Evolutionary conservation across 1,140 invertebrate genomes (phyloP), one percentile per base, ranked within the genome.

Genomic region (Drosophila carrolli): DNA sequence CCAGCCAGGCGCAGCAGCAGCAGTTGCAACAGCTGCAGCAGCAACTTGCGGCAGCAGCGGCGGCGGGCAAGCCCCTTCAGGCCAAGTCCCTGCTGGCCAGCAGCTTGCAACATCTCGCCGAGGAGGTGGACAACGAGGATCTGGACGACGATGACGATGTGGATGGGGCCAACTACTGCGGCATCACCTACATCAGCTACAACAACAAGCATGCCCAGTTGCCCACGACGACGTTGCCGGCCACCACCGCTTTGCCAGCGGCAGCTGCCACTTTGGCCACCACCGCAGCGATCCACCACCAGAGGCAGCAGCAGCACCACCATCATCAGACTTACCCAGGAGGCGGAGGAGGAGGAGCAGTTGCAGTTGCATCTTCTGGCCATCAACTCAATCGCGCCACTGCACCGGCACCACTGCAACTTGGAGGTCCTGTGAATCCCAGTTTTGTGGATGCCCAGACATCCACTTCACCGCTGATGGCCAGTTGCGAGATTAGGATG

Each of bases 161-260:
- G 13, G 81, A 84, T 59, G 90, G 75, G 16, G 90, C 90, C 61
- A 91, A 91, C 62, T 90, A 91, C 14, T 91, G 86, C 38, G 91
- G 90, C 74, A 91, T 91, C 54, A 91, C 91, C 10, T 91, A 82
- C 55, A 91, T 91, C 14, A 90, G 82, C 51, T 91, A 91, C 73
- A 91, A 91, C 78, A 91, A 91, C 60, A 91, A 91, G 66, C 86
- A 91, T 27, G 90, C 90, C 11, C 86, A 90, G 71, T 38, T 91
- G 76, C 90, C 90, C 50, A 82, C 90, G 16, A 81, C 83, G 14
- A 89, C 83, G 58, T 60, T 78, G 73, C 83, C 83, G 53, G 81
- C 90, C 16, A 79, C 81, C 46, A 90, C 85, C 10, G 78, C 88
- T 13, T 48, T 84, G 67, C 84, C 78, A 11, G 71, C 78, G 13